Base-by-base conservation (phyloP, 2,888 invertebrate species). In the Clanis bilineata region DNA sequence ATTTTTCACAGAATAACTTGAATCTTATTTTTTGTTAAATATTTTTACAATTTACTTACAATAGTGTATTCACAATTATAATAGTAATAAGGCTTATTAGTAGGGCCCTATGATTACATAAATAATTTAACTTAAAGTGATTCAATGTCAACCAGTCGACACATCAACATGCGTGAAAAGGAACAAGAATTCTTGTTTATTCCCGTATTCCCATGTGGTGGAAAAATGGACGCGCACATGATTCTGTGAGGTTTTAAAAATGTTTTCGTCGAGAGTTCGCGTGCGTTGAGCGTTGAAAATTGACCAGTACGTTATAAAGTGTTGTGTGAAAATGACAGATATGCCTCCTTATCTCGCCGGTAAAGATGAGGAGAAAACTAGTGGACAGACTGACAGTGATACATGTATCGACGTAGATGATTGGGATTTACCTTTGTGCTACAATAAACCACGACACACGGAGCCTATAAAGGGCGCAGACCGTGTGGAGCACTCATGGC, bases 401-500 rank as follows among this genome's bases (percentile, higher is more conserved):
- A 70, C 73, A 72, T 81, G 82, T 66, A 85, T 85, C 64, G 92
- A 92, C 70, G 85, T 90, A 70, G 92, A 93, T 71, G 95, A 96
- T 79, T 94, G 94, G 93, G 94, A 94, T 83, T 90, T 95, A 79
- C 95, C 96, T 56, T 82, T 96, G 65, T 94, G 95, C 71, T 97
- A 96, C 80, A 93, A 94, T 75, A 93, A 95, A 80, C 95, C 94
- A 63, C 93, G 97, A 71, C 92, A 93, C 69, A 73, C 80, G 60
- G 92, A 92, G 73, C 81, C 85, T 58, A 90, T 92, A 65, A 88
- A 88, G 69, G 91, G 90, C 7, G 80, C 83, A 38, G 90, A 92
- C 51, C 97, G 97, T 76, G 94, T 93, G 61, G 96, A 97, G 74
- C 96, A 97, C 76, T 95, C 96, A 66, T 98, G 98, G 98, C 94